Evolutionary conservation across 2,113 vertebrate species (phyloP).

Genomic region (Cephalopterus ornatus): DNA sequence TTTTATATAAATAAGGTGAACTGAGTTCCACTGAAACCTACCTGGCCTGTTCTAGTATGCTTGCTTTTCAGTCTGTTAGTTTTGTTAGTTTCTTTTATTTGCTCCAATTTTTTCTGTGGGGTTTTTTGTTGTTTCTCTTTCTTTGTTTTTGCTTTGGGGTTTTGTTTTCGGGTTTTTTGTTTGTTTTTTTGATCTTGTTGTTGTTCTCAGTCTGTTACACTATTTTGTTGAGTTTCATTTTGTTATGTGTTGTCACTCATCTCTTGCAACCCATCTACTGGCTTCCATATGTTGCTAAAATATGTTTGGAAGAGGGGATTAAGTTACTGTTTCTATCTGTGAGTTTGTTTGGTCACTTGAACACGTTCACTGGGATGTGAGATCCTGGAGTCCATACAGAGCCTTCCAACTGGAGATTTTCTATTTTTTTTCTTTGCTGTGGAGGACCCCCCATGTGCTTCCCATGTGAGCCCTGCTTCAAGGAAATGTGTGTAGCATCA

Average conservation of each 20-base stretch:
- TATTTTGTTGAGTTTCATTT: background rate
- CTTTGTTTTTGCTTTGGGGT: too few relatives aligned
- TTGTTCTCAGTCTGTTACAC: background rate
- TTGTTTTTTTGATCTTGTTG: background rate
- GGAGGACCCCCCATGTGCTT: background rate
- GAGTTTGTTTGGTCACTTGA: constrained; percentile 42
- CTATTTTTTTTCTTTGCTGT: background rate
- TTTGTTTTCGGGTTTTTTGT: too few relatives aligned
- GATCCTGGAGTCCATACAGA: background rate
- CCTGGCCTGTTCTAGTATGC: background rate
- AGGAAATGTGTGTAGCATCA: background rate
- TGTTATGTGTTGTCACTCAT: constrained; percentile 10
- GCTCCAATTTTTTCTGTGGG: too few relatives aligned
- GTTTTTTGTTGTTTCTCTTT: too few relatives aligned
- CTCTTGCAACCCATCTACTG: background rate
- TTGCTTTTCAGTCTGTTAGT: background rate
- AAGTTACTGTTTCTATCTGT: constrained; percentile 45
- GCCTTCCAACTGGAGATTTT: background rate
- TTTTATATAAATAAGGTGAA: background rate
- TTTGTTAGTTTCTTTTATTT: background rate
- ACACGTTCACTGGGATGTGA: constrained; percentile 1
- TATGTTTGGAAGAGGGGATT: constrained; percentile 23
- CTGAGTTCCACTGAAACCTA: background rate
- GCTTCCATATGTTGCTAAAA: constrained; percentile 34
- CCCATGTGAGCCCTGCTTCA: background rate